A percentile compares a stretch with the other conserved stretches of the same genome.
phyloP scores from a whole-genome alignment of 2,113 vertebrate species.

The Cryptoleucopteryx plumbea region DNA sequence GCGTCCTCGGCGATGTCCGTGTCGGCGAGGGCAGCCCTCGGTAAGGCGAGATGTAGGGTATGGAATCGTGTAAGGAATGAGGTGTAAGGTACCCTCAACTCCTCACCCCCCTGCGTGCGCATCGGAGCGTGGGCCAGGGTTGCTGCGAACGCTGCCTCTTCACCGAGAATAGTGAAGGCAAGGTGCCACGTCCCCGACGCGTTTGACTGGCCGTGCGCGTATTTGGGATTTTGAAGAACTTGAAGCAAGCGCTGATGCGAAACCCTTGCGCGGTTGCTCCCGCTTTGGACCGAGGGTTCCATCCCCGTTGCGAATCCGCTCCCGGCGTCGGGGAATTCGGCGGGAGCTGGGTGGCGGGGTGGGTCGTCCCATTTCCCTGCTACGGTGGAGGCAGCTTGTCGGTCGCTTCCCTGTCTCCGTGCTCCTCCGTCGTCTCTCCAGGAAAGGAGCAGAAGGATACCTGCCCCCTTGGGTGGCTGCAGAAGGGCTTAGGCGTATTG shows the following conservation, averaged over 20 bases:
- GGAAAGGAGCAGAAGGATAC: rapidly evolving
- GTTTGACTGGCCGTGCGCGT: background rate
- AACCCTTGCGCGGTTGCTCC: background rate
- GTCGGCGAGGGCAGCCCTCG: background rate
- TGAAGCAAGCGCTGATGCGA: background rate
- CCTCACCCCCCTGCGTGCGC: rapidly evolving
- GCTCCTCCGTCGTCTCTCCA: background rate
- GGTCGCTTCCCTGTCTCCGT: background rate
- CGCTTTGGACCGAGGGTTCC: background rate
- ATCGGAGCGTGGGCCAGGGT: background rate
- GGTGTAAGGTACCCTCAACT: background rate
- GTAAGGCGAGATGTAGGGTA: no score
- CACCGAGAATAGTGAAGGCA: no score
- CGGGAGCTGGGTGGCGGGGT: rapidly evolving
- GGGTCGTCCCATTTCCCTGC: background rate
- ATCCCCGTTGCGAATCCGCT: background rate
- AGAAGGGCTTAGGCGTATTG: background rate
- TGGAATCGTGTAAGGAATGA: no score
- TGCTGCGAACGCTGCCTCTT: background rate
- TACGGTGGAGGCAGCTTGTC: rapidly evolving
- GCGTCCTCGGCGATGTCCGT: rapidly evolving
- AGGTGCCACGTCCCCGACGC: background rate
- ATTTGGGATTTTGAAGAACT: no score
- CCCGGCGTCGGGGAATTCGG: background rate
- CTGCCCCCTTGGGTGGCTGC: rapidly evolving